Evolutionary conservation across 2,888 invertebrate genomes (phyloP).

Genomic region (Syritta pipiens): DNA sequence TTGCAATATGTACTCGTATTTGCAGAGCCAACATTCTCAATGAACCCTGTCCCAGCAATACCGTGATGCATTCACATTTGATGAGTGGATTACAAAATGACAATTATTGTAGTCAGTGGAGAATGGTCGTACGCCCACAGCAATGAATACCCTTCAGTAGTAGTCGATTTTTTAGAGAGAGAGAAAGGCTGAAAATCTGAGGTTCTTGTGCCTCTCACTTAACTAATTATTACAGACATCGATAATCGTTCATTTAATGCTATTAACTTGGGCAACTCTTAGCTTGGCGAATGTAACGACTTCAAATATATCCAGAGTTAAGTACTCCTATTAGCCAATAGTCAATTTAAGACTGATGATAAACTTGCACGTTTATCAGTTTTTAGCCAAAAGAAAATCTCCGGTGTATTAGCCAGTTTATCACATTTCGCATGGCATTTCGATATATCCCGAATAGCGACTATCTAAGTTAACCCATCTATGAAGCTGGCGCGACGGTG

Average conservation of each 20-base stretch:
- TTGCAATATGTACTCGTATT: conserved; percentile 42
- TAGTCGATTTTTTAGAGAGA: too few species aligned
- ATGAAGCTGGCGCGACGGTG: conserved; percentile 3
- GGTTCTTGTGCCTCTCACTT: conserved; percentile 39
- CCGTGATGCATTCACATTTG: conserved; percentile 61
- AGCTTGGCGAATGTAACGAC: too few species aligned
- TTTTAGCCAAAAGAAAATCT: background rate
- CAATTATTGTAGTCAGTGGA: conserved; percentile 54
- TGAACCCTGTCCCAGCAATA: conserved; percentile 26
- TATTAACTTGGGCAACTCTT: too few species aligned
- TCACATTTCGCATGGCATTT: conserved; percentile 51
- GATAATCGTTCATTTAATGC: conserved; percentile 23
- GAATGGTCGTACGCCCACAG: conserved; percentile 55
- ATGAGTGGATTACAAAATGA: conserved; percentile 67
- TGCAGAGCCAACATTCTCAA: conserved; percentile 34
- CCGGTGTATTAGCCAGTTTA: conserved; percentile 21
- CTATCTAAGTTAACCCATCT: conserved; percentile 49
- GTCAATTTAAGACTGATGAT: background rate
- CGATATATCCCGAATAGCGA: conserved; percentile 44
- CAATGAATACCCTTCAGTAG: conserved; percentile 24
- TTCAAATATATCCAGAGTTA: too few species aligned
- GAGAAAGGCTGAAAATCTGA: conserved; percentile 52
- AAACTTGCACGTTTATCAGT: conserved; percentile 13
- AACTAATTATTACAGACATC: conserved; percentile 30
- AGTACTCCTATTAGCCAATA: conserved; percentile 40